Percentiles rank a stretch among this genome's conserved stretches.
Evolutionary conservation across 2,888 invertebrate genomes (phyloP).

Genomic region (Zootermopsis nevadensis): DNA sequence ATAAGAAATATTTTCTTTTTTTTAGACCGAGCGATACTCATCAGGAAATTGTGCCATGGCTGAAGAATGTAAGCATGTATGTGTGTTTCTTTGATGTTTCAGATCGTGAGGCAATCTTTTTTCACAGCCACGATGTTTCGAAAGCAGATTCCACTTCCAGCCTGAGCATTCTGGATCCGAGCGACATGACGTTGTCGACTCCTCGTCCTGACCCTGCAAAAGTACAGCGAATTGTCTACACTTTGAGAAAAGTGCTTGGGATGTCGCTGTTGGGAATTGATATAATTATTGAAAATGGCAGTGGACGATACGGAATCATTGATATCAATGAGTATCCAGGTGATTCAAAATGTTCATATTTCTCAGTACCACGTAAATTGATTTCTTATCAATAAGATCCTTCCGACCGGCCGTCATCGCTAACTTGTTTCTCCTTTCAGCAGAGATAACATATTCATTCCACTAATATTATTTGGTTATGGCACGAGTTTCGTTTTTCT

Average conservation of each 20-base stretch:
- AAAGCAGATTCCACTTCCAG: conserved; percentile 84
- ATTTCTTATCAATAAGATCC: no score
- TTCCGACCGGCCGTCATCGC: no score
- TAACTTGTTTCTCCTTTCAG: no score
- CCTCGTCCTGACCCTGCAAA: conserved; percentile 70
- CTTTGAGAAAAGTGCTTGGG: conserved; percentile 75
- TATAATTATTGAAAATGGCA: conserved; percentile 84
- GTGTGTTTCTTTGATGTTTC: conserved; percentile 54
- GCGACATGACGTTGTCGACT: conserved; percentile 65
- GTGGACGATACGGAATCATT: conserved; percentile 85
- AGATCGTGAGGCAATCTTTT: conserved; percentile 80
- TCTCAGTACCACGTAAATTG: background rate
- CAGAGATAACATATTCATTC: no score
- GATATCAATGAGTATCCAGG: conserved; percentile 90
- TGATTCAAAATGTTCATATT: conserved; percentile 55
- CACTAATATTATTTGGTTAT: no score
- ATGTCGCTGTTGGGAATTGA: conserved; percentile 85
- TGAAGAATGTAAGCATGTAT: no score
- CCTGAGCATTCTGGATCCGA: conserved; percentile 77
- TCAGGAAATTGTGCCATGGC: no score
- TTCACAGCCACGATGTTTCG: conserved; percentile 87
- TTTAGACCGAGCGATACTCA: no score
- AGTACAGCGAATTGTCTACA: conserved; percentile 74
- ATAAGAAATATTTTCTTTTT: no score
- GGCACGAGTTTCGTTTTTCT: no score